Conservation (phyloP, 2,113 vertebrate species). For the Stomatorhinus ivindoensis region DNA sequence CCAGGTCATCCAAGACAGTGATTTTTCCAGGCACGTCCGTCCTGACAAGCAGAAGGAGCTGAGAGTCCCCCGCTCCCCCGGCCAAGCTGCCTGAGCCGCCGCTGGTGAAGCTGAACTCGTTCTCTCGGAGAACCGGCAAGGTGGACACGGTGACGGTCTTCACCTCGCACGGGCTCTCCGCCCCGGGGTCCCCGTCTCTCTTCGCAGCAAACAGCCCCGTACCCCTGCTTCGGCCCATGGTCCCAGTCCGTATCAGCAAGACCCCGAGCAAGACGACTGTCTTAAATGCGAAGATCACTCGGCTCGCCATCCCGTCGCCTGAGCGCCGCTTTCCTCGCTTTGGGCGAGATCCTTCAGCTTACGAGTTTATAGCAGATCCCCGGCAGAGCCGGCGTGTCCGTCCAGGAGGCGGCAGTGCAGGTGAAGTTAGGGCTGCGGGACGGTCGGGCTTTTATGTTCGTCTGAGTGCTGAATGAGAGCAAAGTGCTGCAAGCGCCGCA, state of each 20-base stretch:
- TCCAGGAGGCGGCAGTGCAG: conserved; percentile 70
- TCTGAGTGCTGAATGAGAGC: background rate
- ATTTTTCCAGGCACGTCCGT: conserved; percentile 90
- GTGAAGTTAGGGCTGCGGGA: conserved; percentile 35
- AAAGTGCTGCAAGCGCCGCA: background rate
- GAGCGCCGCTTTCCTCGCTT: conserved; percentile 47
- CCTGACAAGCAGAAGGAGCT: conserved; percentile 85
- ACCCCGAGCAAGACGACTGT: conserved; percentile 47
- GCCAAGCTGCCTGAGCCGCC: conserved; percentile 55
- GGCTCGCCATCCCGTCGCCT: conserved; percentile 57
- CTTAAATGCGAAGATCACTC: conserved; percentile 36
- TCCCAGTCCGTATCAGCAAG: conserved; percentile 16
- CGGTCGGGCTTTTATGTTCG: background rate
- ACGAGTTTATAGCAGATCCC: conserved; percentile 59
- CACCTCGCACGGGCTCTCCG: conserved; percentile 67
- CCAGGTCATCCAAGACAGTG: conserved; percentile 93
- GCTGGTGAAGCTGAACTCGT: conserved; percentile 87
- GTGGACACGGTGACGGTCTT: conserved; percentile 91
- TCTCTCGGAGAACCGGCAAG: conserved; percentile 84
- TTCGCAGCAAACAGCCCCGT: conserved; percentile 44
- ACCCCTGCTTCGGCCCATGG: conserved; percentile 30
- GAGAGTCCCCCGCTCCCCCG: conserved; percentile 73
- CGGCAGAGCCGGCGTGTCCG: conserved; percentile 52
- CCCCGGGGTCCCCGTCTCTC: conserved; percentile 46
- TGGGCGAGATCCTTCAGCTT: conserved; percentile 51